Evolutionary conservation across 2,113 vertebrate genomes (phyloP).

Genomic region (Hypocryptadius cinnamomeus): DNA sequence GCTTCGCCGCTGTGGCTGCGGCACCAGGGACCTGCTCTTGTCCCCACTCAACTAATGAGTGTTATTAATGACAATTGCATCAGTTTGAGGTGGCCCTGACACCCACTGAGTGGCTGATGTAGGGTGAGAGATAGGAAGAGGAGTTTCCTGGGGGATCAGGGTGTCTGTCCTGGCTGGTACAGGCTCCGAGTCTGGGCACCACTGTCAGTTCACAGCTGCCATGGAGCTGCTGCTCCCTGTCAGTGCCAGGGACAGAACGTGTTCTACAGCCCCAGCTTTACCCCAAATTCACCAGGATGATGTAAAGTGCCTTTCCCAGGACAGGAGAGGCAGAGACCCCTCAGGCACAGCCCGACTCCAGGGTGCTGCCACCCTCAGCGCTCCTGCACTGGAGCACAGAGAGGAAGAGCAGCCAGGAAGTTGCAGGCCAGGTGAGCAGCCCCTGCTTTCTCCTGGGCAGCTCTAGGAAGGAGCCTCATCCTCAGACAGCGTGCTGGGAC

Average conservation of each 20-base stretch:
- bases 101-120: neutral
- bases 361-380: neutral
- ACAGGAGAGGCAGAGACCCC: neutral
- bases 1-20: rapidly evolving
- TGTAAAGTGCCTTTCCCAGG: neutral
- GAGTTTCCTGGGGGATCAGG: neutral
- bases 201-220: neutral
- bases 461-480: neutral
- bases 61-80: neutral
- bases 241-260: rapidly evolving
- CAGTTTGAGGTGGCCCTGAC: neutral
- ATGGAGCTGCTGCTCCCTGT: neutral
- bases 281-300: neutral
- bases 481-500: neutral
- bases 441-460: neutral
- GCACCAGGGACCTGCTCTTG: neutral
- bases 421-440: neutral
- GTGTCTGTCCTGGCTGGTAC: neutral
- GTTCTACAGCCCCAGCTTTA: neutral
- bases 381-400: rapidly evolving
- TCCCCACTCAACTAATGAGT: neutral
- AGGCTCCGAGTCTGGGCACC: neutral
- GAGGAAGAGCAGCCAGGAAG: neutral
- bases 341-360: rapidly evolving
- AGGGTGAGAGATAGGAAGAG: neutral